Evolutionary conservation across 1,140 invertebrate genomes (phyloP).

Genomic region (Platyscapa corneri): DNA sequence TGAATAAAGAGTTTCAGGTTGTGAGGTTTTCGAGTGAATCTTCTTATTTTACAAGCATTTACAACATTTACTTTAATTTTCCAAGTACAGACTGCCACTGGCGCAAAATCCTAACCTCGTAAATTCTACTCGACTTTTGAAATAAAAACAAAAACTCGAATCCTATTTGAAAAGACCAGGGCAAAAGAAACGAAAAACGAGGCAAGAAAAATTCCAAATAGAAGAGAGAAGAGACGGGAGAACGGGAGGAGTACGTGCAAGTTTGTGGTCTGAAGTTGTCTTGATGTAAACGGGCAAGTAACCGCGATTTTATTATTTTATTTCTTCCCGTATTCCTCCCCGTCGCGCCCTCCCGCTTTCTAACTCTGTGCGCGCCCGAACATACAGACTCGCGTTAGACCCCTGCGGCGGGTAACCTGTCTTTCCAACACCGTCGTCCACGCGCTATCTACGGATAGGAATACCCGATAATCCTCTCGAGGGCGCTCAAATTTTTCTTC

Average conservation of each 20-base stretch:
- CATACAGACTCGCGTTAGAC: conserved; percentile 58
- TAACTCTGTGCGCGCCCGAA: not conserved
- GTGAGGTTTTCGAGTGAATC: too few species aligned
- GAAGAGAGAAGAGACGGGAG: not conserved
- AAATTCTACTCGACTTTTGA: not conserved
- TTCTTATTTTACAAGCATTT: not conserved
- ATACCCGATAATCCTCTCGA: conserved; percentile 72
- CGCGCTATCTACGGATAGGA: conserved; percentile 58
- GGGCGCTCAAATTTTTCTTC: conserved; percentile 72
- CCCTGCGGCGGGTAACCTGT: conserved; percentile 71
- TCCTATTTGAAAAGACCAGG: not conserved
- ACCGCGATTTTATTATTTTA: conserved; percentile 32
- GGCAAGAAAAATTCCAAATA: not conserved
- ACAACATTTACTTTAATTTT: not conserved
- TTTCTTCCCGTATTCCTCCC: not conserved
- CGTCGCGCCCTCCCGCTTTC: not conserved
- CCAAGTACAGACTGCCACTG: not conserved
- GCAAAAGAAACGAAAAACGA: not conserved
- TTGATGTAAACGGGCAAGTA: conserved; percentile 4
- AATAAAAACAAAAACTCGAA: not conserved
- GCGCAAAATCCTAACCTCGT: not conserved
- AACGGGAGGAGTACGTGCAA: not conserved
- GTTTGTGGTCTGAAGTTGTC: not conserved
- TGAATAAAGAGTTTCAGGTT: too few species aligned
- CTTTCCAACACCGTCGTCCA: conserved; percentile 70